Conservation (phyloP, 2,797 vertebrate genomes). For the Artibeus lituratus region DNA sequence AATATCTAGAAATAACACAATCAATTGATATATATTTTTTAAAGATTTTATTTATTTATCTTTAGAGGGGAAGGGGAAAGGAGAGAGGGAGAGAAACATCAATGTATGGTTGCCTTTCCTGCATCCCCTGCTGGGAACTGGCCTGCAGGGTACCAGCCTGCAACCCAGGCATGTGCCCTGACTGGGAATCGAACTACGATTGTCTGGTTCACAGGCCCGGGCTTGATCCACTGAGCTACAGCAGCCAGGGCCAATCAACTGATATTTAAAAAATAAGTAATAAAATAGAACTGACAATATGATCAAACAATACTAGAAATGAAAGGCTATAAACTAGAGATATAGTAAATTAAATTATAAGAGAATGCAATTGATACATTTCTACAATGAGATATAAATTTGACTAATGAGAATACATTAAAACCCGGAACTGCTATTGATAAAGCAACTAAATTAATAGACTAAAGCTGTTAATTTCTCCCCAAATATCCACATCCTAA, state of each 20-base stretch:
- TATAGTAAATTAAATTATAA: not conserved
- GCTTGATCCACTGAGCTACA: no score
- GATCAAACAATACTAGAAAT: not conserved
- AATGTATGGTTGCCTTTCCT: no score
- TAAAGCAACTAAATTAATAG: not conserved
- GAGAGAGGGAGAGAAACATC: no score
- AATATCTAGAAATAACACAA: not conserved
- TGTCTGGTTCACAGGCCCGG: no score
- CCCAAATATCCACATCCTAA: not conserved
- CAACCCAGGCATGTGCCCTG: no score
- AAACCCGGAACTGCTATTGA: not conserved
- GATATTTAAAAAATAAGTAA: not conserved
- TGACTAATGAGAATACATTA: not conserved
- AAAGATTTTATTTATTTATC: no score
- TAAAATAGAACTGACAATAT: not conserved
- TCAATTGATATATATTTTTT: not conserved
- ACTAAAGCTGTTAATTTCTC: not conserved
- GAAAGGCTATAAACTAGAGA: not conserved
- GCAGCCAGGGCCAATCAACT: no score
- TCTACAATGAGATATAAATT: not conserved
- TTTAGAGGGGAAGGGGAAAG: no score
- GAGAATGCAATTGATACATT: not conserved
- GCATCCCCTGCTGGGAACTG: no score
- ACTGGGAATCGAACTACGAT: no score
- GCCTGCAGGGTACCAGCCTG: no score